A percentile compares a stretch with the other conserved stretches of the same genome.
phyloP scores from a whole-genome alignment of 2,888 invertebrate genomes.

The Hermaeophaga mercurialis region DNA sequence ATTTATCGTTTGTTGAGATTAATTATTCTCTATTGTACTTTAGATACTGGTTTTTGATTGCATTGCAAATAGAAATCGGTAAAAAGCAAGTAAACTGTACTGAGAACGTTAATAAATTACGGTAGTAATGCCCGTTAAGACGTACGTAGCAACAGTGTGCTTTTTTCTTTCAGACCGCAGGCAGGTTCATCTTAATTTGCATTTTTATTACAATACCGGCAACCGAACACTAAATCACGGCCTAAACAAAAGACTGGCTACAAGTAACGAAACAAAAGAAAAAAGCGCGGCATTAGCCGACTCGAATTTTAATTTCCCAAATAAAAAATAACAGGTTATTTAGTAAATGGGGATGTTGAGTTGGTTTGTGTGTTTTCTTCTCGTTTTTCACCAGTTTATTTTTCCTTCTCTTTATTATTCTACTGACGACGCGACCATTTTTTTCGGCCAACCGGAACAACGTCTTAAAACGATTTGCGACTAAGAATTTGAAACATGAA shows the following conservation, averaged over 20 bases:
- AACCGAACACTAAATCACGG: constrained; percentile 49
- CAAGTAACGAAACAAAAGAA: constrained; percentile 47
- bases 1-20: too few relatives aligned
- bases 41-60: too few relatives aligned
- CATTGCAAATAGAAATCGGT: too few relatives aligned
- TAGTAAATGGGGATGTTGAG: constrained; percentile 37
- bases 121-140: too few relatives aligned
- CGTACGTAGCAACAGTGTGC: background rate
- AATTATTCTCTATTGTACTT: too few relatives aligned
- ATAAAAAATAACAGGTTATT: constrained; percentile 40
- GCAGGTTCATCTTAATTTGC: constrained; percentile 46
- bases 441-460: too few relatives aligned
- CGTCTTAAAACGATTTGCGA: too few relatives aligned
- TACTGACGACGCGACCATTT: too few relatives aligned
- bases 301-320: constrained; percentile 53
- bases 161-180: background rate
- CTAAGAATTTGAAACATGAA: too few relatives aligned
- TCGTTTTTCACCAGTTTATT: constrained; percentile 20
- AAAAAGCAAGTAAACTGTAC: too few relatives aligned
- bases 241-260: constrained; percentile 49
- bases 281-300: constrained; percentile 52
- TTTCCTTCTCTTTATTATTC: too few relatives aligned
- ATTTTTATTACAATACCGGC: constrained; percentile 51
- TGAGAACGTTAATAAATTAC: too few relatives aligned
- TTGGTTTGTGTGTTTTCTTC: constrained; percentile 23